Evolutionary conservation across 1,140 invertebrate species (phyloP).

Genomic region (Daktulosphaira vitifoliae): DNA sequence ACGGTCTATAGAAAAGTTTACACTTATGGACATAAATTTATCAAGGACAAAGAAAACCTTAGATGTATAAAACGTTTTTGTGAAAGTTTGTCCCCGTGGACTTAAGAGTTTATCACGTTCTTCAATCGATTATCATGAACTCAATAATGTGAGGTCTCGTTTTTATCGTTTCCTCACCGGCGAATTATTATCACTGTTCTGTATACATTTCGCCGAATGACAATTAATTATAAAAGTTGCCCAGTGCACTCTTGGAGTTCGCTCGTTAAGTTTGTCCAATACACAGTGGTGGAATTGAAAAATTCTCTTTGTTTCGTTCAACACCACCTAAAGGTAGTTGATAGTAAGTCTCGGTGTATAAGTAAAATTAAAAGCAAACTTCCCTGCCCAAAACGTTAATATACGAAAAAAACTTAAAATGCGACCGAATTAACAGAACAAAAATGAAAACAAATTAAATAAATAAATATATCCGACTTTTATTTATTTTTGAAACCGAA

Average conservation of each 20-base stretch:
- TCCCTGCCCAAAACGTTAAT: neutral
- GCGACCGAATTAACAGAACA: neutral
- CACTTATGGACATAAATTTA: constrained; percentile 12
- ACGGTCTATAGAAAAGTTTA: constrained; percentile 7
- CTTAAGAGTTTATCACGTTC: neutral
- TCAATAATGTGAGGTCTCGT: neutral
- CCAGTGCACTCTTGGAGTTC: neutral
- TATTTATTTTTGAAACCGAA: too few species aligned
- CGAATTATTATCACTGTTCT: constrained; percentile 15
- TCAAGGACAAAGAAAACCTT: neutral
- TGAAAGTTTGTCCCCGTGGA: neutral
- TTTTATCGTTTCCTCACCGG: neutral
- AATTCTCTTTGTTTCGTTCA: neutral
- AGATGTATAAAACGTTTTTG: constrained; percentile 15
- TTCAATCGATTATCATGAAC: constrained; percentile 14
- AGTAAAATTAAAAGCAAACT: constrained; percentile 17
- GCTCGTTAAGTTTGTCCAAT: constrained; percentile 1
- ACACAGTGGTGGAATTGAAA: constrained; percentile 11
- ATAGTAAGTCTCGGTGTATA: too few species aligned
- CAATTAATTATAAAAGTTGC: constrained; percentile 30
- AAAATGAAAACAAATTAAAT: too few species aligned
- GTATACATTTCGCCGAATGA: constrained; percentile 4
- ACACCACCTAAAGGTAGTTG: too few species aligned
- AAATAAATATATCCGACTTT: too few species aligned
- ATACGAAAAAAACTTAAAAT: neutral